Evolutionary conservation across 2,797 vertebrate species (phyloP).

Genomic region (Ceyx erithaca): DNA sequence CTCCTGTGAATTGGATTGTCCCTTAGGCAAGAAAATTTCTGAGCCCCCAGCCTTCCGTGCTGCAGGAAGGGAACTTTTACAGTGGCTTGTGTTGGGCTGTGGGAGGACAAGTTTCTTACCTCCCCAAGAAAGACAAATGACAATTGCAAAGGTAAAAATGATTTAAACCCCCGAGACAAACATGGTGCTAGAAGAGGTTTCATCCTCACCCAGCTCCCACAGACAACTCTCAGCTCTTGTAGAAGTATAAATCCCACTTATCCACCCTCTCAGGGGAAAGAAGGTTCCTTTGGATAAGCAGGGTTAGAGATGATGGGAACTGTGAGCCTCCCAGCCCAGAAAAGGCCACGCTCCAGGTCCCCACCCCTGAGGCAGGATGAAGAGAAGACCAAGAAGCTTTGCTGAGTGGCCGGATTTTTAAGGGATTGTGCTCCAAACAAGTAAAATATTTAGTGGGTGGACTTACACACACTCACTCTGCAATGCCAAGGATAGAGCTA

Average conservation of each 20-base stretch:
- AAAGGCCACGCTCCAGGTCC: background rate
- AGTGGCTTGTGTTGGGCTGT: background rate
- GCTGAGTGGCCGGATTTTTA: background rate
- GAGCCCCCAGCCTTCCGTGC: background rate
- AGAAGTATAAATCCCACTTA: background rate
- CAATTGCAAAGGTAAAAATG: background rate
- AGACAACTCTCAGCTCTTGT: background rate
- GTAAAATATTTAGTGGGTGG: background rate
- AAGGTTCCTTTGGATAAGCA: conserved; percentile 3
- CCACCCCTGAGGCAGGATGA: background rate
- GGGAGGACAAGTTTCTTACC: background rate
- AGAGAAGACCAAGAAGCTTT: background rate
- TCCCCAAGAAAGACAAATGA: background rate
- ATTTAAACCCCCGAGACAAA: background rate
- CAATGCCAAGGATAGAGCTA: background rate
- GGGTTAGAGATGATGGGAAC: background rate
- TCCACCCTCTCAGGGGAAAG: background rate
- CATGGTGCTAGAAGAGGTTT: background rate
- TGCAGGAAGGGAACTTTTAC: background rate
- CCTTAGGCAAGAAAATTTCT: background rate
- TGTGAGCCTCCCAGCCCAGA: background rate
- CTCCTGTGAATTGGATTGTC: background rate
- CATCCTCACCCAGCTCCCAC: background rate
- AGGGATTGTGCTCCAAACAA: background rate
- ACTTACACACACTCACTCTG: background rate